A percentile compares a stretch with the other conserved stretches of the same genome.
These are phyloP conservation scores for Gambusia yucatana DNA, from an alignment of 2,797 vertebrate species.

Conservation along the genomic window DNA sequence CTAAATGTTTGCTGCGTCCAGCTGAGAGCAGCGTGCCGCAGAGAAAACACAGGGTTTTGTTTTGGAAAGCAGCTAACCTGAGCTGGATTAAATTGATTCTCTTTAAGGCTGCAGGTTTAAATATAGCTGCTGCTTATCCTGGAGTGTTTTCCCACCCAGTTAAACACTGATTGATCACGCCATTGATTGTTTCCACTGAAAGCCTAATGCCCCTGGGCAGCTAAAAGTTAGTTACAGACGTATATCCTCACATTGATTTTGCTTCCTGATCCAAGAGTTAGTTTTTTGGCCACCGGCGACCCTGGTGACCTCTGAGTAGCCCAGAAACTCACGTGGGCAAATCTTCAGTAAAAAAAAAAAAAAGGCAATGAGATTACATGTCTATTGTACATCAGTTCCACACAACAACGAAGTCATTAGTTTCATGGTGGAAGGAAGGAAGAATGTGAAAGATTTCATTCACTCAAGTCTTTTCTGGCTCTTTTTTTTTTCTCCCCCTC, in stretches of 20 bases:
- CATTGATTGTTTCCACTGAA: conserved; percentile 63
- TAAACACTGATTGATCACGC: conserved; percentile 60
- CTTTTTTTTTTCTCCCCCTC: neutral
- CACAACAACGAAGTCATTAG: conserved; percentile 15
- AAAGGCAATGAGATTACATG: conserved; percentile 38
- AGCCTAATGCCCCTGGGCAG: conserved; percentile 27
- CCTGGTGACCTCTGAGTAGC: conserved; percentile 61
- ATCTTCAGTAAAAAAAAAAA: conserved; percentile 13
- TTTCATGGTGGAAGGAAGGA: conserved; percentile 30
- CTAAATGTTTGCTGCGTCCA: neutral
- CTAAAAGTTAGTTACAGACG: conserved; percentile 61
- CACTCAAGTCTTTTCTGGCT: neutral
- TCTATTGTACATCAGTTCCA: conserved; percentile 5
- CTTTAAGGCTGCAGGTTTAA: conserved; percentile 23
- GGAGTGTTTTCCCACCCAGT: conserved; percentile 22
- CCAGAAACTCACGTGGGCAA: conserved; percentile 43
- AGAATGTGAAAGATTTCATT: conserved; percentile 6
- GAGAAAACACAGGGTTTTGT: conserved; percentile 22
- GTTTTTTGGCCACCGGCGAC: conserved; percentile 18
- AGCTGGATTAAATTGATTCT: conserved; percentile 7
- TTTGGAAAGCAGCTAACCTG: neutral
- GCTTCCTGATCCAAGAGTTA: conserved; percentile 49
- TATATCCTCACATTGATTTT: conserved; percentile 61
- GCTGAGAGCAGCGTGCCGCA: conserved; percentile 15
- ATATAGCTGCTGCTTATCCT: conserved; percentile 28